Base-by-base conservation (phyloP, 2,888 invertebrate species). In the Apotomis betuletana region DNA sequence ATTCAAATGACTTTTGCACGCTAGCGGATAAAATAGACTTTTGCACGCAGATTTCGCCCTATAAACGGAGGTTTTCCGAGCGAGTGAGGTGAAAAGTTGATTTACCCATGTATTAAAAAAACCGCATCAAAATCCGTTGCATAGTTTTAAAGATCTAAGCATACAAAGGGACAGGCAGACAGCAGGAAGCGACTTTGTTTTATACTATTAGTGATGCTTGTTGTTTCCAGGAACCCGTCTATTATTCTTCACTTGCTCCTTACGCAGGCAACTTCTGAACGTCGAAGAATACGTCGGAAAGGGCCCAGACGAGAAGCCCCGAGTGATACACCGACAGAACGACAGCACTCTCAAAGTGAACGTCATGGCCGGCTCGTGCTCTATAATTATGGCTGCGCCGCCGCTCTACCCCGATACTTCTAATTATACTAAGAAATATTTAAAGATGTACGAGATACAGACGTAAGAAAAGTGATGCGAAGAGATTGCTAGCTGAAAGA, bases 361-460 rank as follows among this genome's bases (percentile, higher is more conserved):
- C 65, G 87, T 90, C 15, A 86, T 85, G 0, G 85, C 89, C 2
- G 91, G 92, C 0, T 83, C 83, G 1, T 88, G 87, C 69, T 70
- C 83, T 0, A 61, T 92, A 2, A 82, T 87, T 0, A 75, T 86
- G 77, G 59, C 75, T 0, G 75, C 81, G 12, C 90, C 89, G 0
- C 85, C 85, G 0, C n/a, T 85, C 0, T 68, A 77, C 6, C 79
- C 78, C 3, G 78, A 79, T 0, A 70, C 84, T 0, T 84, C 90
- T 0, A 57, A 76, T 0, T 88, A 88, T 72, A 85, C 87, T 51
- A 81, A 81, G 63, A 78, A 78, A 44, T 85, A 87, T 77, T 79
- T 90, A 5, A 75, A 74, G 9, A 76, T 75, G 64, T 87, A 85
- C 77, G 72, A 61, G 49, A 60, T 49, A 46, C 55, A 46, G 9